Conservation (phyloP, 1,140 invertebrate species). For the Drosophila kohkoa region DNA sequence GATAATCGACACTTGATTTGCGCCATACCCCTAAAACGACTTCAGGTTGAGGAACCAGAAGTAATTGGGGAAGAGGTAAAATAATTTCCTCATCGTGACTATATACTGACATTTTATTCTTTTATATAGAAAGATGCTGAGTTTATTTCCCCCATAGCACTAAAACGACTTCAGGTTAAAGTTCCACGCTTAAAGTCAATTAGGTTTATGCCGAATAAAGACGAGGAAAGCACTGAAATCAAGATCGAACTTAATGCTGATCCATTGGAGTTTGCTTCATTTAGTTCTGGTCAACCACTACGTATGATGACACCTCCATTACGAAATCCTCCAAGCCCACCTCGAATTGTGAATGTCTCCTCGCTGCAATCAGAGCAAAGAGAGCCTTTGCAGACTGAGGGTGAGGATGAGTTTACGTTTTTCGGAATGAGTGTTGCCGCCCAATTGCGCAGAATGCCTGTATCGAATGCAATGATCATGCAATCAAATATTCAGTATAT, state of each 20-base stretch:
- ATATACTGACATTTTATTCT: no score
- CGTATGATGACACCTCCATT: slow-evolving; percentile 13
- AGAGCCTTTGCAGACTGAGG: not conserved
- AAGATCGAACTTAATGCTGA: slow-evolving; percentile 51
- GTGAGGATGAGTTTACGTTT: slow-evolving; percentile 68
- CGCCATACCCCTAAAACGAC: no score
- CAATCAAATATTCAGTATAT: slow-evolving; percentile 69
- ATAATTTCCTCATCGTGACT: no score
- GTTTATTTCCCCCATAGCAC: no score
- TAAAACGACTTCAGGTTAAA: slow-evolving; percentile 45
- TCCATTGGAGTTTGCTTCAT: slow-evolving; percentile 13
- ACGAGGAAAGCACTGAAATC: slow-evolving; percentile 24
- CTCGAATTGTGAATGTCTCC: not conserved
- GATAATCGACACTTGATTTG: no score
- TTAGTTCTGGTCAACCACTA: slow-evolving; percentile 32
- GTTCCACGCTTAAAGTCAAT: slow-evolving; percentile 56
- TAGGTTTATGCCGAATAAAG: slow-evolving; percentile 5
- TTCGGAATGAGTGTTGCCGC: slow-evolving; percentile 69
- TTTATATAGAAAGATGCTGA: slow-evolving; percentile 5
- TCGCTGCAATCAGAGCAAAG: not conserved
- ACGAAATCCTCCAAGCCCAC: not conserved
- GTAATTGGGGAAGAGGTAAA: no score
- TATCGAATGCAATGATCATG: slow-evolving; percentile 66
- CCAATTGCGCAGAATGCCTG: slow-evolving; percentile 65
- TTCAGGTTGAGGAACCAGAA: no score